phyloP scores from a whole-genome alignment of 2,888 invertebrate species.

The Rotaria sp. region DNA sequence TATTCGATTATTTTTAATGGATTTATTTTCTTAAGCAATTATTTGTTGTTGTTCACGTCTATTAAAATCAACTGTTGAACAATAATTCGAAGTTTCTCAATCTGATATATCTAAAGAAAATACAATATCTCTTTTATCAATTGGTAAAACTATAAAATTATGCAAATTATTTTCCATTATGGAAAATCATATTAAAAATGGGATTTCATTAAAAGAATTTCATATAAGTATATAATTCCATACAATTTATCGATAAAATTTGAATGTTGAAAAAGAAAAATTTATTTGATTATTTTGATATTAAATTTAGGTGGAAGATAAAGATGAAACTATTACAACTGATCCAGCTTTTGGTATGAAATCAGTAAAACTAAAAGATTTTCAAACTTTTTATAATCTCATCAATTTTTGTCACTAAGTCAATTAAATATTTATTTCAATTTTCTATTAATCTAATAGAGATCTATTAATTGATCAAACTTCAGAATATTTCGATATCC shows the following conservation, averaged over 20 bases:
- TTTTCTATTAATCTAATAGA: constrained; percentile 50
- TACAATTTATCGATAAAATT: constrained; percentile 42
- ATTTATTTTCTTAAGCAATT: constrained; percentile 54
- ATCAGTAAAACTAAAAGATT: constrained; percentile 59
- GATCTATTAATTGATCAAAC: constrained; percentile 59
- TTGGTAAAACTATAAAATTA: constrained; percentile 21
- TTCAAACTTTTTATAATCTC: constrained; percentile 65
- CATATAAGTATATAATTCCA: constrained; percentile 38
- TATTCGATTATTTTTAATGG: too few relatives aligned
- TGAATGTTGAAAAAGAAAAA: constrained; percentile 31
- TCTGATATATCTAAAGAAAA: background rate
- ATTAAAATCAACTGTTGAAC: constrained; percentile 22
- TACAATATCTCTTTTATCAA: background rate
- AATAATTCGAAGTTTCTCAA: background rate
- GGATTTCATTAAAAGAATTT: constrained; percentile 40
- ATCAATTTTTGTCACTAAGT: constrained; percentile 60
- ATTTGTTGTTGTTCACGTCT: constrained; percentile 64
- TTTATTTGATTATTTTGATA: background rate
- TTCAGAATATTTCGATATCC: constrained; percentile 57
- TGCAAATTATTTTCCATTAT: too few relatives aligned
- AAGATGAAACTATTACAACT: constrained; percentile 44
- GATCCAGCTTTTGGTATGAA: constrained; percentile 51
- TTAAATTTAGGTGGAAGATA: constrained; percentile 13
- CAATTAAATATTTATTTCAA: too few relatives aligned
- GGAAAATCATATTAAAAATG: constrained; percentile 64